Evolutionary conservation across 1,140 invertebrate genomes (phyloP).

Genomic region (Drosophila littoralis): DNA sequence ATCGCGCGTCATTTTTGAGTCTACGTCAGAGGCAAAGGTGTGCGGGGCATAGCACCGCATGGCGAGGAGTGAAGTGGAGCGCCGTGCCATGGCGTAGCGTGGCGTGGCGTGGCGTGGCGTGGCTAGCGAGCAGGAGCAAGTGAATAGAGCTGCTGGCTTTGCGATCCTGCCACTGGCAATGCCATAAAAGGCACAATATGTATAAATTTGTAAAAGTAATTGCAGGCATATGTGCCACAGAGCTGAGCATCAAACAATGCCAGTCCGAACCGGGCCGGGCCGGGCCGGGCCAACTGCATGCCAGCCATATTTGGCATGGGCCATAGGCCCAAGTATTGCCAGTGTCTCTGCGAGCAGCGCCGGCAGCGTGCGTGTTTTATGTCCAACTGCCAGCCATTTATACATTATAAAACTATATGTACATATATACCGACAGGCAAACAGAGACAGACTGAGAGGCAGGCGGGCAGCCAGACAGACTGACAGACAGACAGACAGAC

Average conservation of each 20-base stretch:
- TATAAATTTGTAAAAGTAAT: constrained; percentile 85
- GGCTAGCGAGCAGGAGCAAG: constrained; percentile 30
- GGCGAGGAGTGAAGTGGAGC: not conserved
- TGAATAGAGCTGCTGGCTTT: constrained; percentile 50
- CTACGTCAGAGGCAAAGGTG: constrained; percentile 57
- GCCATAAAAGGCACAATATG: constrained; percentile 82
- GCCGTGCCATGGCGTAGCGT: not conserved
- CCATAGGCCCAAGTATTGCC: constrained; percentile 58
- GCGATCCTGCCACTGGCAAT: constrained; percentile 65
- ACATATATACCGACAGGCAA: constrained; percentile 35
- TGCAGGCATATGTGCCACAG: constrained; percentile 70
- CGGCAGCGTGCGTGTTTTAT: constrained; percentile 75
- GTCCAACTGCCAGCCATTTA: constrained; percentile 82
- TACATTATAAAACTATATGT: constrained; percentile 81
- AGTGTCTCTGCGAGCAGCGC: constrained; percentile 16
- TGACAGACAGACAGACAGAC: not conserved
- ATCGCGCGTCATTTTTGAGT: constrained; percentile 79
- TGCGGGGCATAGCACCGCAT: not conserved
- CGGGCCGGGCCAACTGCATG: constrained; percentile 41
- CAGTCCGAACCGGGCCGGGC: constrained; percentile 29
- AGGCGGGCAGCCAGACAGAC: constrained; percentile 4
- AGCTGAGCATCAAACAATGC: constrained; percentile 57
- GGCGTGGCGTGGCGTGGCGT: constrained; percentile 1
- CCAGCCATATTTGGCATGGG: constrained; percentile 68
- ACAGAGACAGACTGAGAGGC: constrained; percentile 33